Percentiles rank a stretch among this genome's conserved stretches.
Evolutionary conservation across 2,113 vertebrate genomes (phyloP).

Genomic region (Dermatemys mawii): DNA sequence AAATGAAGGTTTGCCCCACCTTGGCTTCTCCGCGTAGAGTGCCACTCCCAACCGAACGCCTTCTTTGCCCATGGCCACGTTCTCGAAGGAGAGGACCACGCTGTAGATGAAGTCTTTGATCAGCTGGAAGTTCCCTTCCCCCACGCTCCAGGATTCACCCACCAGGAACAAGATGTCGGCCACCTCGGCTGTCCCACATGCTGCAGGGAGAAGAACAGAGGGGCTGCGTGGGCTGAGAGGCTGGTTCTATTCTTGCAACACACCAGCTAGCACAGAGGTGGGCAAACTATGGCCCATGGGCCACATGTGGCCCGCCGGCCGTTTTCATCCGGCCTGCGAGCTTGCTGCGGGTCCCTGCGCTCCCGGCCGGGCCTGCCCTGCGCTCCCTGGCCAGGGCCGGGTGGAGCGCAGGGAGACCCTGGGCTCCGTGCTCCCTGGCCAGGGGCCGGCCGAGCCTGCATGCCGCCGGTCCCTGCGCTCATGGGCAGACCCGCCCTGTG

Average conservation of each 20-base stretch:
- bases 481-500: too few relatives aligned
- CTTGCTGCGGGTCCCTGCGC: too few relatives aligned
- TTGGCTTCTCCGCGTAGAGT: slow-evolving; percentile 81
- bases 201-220: slow-evolving; percentile 61
- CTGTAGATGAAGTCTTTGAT: slow-evolving; percentile 82
- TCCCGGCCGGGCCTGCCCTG: too few relatives aligned
- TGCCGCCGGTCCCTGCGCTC: too few relatives aligned
- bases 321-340: too few relatives aligned
- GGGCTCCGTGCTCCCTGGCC: too few relatives aligned
- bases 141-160: slow-evolving; percentile 81
- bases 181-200: slow-evolving; percentile 81
- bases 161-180: slow-evolving; percentile 87
- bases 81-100: slow-evolving; percentile 78
- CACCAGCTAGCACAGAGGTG: too few relatives aligned
- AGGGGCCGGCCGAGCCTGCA: too few relatives aligned
- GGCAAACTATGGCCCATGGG: too few relatives aligned
- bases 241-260: neutral
- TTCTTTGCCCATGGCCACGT: slow-evolving; percentile 68
- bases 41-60: slow-evolving; percentile 86
- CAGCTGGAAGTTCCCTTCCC: slow-evolving; percentile 70
- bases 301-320: too few relatives aligned
- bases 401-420: too few relatives aligned
- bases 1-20: slow-evolving; percentile 65
- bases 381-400: too few relatives aligned
- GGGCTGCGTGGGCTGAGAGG: neutral